A percentile compares a stretch with the other conserved stretches of the same genome.
These are phyloP conservation scores for Emmelina monodactyla DNA, from an alignment of 2,888 invertebrate genomes.

Conservation along the genomic window DNA sequence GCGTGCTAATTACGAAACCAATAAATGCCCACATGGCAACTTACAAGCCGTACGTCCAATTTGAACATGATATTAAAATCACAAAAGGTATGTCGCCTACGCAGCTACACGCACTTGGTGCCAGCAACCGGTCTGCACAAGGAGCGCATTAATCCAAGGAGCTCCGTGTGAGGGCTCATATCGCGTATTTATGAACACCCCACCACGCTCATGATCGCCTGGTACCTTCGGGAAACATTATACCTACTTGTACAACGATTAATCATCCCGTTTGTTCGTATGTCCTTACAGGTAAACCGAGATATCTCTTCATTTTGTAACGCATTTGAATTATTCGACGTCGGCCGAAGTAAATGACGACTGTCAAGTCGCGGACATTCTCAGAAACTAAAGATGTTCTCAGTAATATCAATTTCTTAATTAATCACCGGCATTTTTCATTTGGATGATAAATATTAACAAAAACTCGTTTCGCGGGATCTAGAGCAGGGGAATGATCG, in stretches of 20 bases:
- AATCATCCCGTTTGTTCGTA: slow-evolving; percentile 20
- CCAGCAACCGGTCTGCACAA: slow-evolving; percentile 23
- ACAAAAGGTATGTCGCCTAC: slow-evolving; percentile 28
- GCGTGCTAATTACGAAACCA: slow-evolving; percentile 1
- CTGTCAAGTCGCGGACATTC: too few species aligned
- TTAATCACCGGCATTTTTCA: too few species aligned
- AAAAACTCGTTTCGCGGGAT: too few species aligned
- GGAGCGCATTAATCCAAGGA: slow-evolving; percentile 44
- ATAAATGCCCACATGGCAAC: slow-evolving; percentile 1
- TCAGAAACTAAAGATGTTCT: too few species aligned
- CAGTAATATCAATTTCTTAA: too few species aligned
- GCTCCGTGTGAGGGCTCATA: slow-evolving; percentile 57
- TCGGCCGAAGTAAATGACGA: background rate
- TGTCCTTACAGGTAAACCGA: background rate
- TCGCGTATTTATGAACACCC: slow-evolving; percentile 55
- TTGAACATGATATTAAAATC: slow-evolving; percentile 3
- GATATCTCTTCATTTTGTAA: background rate
- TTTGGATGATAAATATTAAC: too few species aligned
- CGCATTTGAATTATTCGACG: background rate
- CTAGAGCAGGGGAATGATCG: too few species aligned
- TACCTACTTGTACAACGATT: slow-evolving; percentile 26
- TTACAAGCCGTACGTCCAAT: slow-evolving; percentile 1
- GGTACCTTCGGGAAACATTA: slow-evolving; percentile 42
- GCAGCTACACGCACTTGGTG: slow-evolving; percentile 22
- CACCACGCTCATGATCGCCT: slow-evolving; percentile 35